Conservation (phyloP, 1,140 invertebrate species). For the Meloidogyne exigua region DNA sequence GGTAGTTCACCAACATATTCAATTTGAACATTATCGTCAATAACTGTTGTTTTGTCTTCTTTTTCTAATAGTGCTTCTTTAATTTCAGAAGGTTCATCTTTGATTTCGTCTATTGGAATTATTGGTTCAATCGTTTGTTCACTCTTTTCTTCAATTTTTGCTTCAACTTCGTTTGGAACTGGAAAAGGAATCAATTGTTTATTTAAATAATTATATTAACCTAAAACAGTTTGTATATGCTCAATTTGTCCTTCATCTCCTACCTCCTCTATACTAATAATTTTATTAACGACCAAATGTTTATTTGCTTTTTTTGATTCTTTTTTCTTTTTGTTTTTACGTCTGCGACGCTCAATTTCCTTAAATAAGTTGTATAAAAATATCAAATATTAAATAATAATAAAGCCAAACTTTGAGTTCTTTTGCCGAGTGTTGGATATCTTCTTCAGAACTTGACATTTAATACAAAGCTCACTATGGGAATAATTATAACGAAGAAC, state of each 20-base stretch:
- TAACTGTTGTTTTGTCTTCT: neutral
- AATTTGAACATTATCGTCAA: constrained; percentile 47
- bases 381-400: neutral
- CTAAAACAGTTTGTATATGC: neutral
- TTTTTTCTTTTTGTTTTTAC: constrained; percentile 63
- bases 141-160: constrained; percentile 7
- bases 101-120: constrained; percentile 16
- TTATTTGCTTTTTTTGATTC: constrained; percentile 56
- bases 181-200: neutral
- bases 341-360: constrained; percentile 55
- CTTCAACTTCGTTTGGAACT: too few species aligned
- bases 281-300: neutral
- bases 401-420: constrained; percentile 26
- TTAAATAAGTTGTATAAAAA: constrained; percentile 34
- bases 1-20: constrained; percentile 58
- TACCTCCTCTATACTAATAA: constrained; percentile 21
- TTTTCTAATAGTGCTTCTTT: constrained; percentile 2
- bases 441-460: constrained; percentile 27
- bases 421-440: constrained; percentile 10
- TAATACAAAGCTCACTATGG: too few species aligned
- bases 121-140: constrained; percentile 28
- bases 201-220: neutral
- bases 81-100: neutral
- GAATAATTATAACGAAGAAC: neutral
- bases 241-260: neutral